Conservation (phyloP, 2,797 vertebrate genomes). For the Rhodeus uyekii region DNA sequence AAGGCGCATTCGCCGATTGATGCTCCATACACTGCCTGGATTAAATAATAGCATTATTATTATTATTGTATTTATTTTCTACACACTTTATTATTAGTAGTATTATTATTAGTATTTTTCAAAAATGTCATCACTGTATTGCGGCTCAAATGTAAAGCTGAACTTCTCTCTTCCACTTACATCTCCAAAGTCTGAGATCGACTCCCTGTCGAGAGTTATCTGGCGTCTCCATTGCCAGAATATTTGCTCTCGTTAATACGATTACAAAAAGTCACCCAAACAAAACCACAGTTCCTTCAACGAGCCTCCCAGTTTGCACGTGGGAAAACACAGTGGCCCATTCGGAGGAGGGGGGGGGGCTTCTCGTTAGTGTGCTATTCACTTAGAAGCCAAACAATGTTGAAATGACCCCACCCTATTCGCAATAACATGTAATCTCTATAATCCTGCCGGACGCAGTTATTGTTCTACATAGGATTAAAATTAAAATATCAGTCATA, state of each 20-base stretch:
- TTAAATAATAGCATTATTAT: constrained; percentile 50
- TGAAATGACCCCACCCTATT: constrained; percentile 55
- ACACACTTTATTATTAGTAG: constrained; percentile 43
- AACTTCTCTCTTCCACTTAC: constrained; percentile 47
- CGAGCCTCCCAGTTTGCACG: constrained; percentile 63
- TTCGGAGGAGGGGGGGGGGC: constrained; percentile 21
- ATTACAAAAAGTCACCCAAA: constrained; percentile 56
- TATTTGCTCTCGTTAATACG: constrained; percentile 30
- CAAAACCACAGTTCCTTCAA: constrained; percentile 46
- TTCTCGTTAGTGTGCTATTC: constrained; percentile 49
- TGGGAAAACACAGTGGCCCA: constrained; percentile 67
- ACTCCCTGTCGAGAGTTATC: constrained; percentile 42
- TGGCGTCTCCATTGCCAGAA: constrained; percentile 45
- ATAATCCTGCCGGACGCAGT: constrained; percentile 21
- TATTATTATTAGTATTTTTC: background rate
- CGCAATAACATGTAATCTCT: constrained; percentile 25
- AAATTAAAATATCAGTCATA: constrained; percentile 39
- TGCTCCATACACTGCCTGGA: constrained; percentile 70
- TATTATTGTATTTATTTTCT: constrained; percentile 54
- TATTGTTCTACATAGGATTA: constrained; percentile 23
- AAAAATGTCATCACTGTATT: constrained; percentile 41
- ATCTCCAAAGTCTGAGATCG: constrained; percentile 54
- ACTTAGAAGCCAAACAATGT: constrained; percentile 49
- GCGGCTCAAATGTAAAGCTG: constrained; percentile 43
- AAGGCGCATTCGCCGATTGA: constrained; percentile 86